Evolutionary conservation across 1,140 invertebrate genomes (phyloP), one percentile per base, ranked within the genome.

Genomic region (Anoplolepis gracilipes): DNA sequence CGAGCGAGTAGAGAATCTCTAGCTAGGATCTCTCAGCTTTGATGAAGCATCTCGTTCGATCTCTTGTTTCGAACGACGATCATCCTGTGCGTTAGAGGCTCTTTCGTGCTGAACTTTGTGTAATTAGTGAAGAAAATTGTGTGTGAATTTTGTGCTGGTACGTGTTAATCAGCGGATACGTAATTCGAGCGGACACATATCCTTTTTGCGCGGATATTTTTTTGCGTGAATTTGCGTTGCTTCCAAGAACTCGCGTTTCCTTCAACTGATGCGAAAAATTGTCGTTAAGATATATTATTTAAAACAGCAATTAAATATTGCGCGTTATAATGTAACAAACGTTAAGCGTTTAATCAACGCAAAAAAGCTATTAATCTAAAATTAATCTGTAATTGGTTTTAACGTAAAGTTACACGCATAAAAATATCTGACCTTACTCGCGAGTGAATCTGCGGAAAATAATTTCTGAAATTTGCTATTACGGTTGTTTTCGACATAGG

Each of bases 61-160:
- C 22, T 19, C 16, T 36, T 6, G 8, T 69, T 67, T 69, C 73
- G 36, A 76, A n/a, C 49, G 22, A 25, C 62, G 36, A 42, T 22
- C 22, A 57, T 39, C 6, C 22, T 46, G 65, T 69, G 77, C 57
- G 53, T 53, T 69, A 28, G 30, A 53, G n/a, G 36, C 10, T 33
- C 25, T 30, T 25, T 81, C 33, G 25, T 70, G 33, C 25, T 69
- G 33, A 36, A 13, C 19, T 8, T 70, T n/a, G 78, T 73, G 36
- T 49, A 49, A 82, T 82, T 13, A 82, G 67, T 82, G 78, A 46
- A 4, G 25, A 82, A 39, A 30, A 39, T 81, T 57, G 36, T 61
- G 36, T 46, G 78, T 82, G 78, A 61, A 59, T 72, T 81, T 59
- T 82, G 78, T 82, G 78, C 67, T 81, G 65, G 25, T 42, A 25